Evolutionary conservation across 2,888 invertebrate species (phyloP).

Genomic region (Protodeltote pygarga): DNA sequence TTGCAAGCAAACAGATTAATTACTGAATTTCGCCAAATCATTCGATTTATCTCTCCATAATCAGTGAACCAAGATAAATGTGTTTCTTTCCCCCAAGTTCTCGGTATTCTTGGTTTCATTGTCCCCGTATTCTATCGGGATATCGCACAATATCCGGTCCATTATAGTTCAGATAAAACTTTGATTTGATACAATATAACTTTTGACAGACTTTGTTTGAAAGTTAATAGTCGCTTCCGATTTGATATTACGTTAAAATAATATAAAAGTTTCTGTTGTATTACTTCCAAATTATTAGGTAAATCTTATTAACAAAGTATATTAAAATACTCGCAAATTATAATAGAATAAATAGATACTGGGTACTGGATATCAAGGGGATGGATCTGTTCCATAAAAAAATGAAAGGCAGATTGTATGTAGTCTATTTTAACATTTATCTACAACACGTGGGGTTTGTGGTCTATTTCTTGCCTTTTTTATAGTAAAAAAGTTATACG

Average conservation of each 20-base stretch:
- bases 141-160: conserved; percentile 78
- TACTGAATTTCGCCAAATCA: conserved; percentile 25
- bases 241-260: conserved; percentile 13
- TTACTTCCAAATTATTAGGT: no score
- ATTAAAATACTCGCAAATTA: no score
- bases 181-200: conserved; percentile 81
- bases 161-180: conserved; percentile 82
- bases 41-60: conserved; percentile 16
- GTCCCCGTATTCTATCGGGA: conserved; percentile 70
- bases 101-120: conserved; percentile 54
- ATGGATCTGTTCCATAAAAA: no score
- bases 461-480: no score
- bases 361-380: no score
- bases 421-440: no score
- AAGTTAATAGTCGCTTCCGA: conserved; percentile 65
- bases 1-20: conserved; percentile 13
- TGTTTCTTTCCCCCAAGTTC: conserved; percentile 44
- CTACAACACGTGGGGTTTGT: no score
- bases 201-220: conserved; percentile 71
- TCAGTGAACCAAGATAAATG: conserved; percentile 36
- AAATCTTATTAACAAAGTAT: no score
- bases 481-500: no score
- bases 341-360: no score
- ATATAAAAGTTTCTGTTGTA: conserved; percentile 3
- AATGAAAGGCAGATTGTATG: no score